Percentiles rank a stretch among this genome's conserved stretches.
phyloP scores from a whole-genome alignment of 1,140 invertebrate genomes.

The Protaetia brevitarsis region DNA sequence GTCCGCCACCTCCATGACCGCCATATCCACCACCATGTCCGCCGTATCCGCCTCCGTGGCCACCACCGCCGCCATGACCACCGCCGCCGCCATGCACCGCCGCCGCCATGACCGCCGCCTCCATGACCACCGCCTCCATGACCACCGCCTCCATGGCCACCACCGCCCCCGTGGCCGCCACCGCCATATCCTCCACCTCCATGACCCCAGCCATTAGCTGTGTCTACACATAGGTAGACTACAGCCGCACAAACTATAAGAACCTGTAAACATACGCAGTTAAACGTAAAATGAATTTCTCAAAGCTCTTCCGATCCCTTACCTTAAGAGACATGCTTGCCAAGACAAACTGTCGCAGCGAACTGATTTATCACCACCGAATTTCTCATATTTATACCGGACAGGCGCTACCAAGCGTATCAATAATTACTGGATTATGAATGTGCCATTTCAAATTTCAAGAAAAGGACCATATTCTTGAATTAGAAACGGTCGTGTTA shows the following conservation, averaged over 20 bases:
- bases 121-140: background rate
- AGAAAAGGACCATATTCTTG: background rate
- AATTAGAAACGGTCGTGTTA: conserved; percentile 1
- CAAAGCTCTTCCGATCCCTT: background rate
- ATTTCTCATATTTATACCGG: background rate
- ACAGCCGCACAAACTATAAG: background rate
- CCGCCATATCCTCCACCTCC: no score
- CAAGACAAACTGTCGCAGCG: background rate
- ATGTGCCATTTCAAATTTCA: background rate
- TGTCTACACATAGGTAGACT: conserved; percentile 1
- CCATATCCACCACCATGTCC: background rate
- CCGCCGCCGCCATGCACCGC: no score
- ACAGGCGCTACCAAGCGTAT: conserved; percentile 1
- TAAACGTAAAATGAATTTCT: background rate
- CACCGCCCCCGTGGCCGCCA: no score
- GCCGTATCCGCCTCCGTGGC: background rate
- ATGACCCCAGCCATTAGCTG: background rate
- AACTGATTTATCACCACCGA: background rate
- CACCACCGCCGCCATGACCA: background rate
- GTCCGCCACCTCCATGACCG: background rate
- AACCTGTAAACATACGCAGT: background rate
- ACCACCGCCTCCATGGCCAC: no score
- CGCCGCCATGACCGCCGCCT: background rate
- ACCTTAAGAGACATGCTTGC: conserved; percentile 1
- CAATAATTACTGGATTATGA: conserved; percentile 7